Evolutionary conservation across 2,888 invertebrate genomes (phyloP), one percentile per base, ranked within the genome.

Genomic region (Scelioninae gen. 2): DNA sequence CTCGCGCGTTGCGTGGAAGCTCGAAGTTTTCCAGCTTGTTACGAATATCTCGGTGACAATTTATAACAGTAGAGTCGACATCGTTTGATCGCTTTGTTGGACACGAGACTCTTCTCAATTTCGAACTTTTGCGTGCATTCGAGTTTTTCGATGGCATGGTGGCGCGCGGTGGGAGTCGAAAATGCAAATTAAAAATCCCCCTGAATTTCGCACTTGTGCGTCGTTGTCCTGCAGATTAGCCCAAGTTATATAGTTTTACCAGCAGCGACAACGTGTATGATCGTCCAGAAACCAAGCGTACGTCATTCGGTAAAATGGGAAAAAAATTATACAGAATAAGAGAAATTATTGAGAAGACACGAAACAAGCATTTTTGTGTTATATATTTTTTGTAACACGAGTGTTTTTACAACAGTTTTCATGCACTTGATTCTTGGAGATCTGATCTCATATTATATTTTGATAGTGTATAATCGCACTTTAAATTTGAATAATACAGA

Each of bases 261-360:
- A 85, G 85, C 85, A 85, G 84, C 84, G 85, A 85, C 84, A 81
- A 81, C 79, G 81, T 82, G 82, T 84, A 85, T 83, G 82, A 74
- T 73, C 75, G 73, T 77, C 67, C 77, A 75, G 73, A 73, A 79
- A 76, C 74, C 78, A 76, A 81, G 81, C 79, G 52, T 81, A 78
- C 78, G 81, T 81, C 80, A 80, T 78, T 77, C 77, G 72, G 48
- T 45, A 15, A 37, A 55, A 18, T 2, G 7, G 11, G 25, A 61
- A 43, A 69, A 79, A 78, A 76, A 28, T 25, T 45, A 25, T 45
- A 15, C 15, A 25, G 50, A 52, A 52, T 2, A 48, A 46, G 10
- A 22, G 25, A 6, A 33, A 48, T 43, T 15, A 46, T 28, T n/a
- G 16, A 37, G 35, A 22, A 50, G 31, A 50, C 37, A 50, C 19